These are phyloP conservation scores for Periophthalmus magnuspinnatus DNA, from an alignment of 2,797 vertebrate species.

Conservation along the genomic window DNA sequence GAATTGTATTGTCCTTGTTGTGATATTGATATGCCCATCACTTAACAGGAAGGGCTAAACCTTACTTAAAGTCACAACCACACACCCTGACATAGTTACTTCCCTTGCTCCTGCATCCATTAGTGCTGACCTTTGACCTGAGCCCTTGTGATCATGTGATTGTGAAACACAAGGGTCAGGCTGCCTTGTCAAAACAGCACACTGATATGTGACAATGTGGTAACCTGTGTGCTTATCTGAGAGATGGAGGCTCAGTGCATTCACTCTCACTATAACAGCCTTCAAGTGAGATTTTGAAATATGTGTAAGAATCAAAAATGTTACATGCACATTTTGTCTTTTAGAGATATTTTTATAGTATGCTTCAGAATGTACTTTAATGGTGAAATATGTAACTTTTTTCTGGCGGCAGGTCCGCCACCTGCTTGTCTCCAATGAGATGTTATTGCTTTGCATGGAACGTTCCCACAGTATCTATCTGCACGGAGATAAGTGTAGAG, in stretches of 20 bases:
- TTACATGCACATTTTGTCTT: no score
- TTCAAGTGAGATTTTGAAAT: no score
- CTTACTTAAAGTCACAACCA: conserved; percentile 17
- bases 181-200: conserved; percentile 67
- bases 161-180: conserved; percentile 66
- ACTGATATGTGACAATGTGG: conserved; percentile 59
- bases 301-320: no score
- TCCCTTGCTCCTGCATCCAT: conserved; percentile 67
- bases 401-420: no score
- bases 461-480: no score
- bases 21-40: not conserved
- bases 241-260: not conserved
- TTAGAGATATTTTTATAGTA: no score
- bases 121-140: conserved; percentile 74
- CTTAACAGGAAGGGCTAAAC: conserved; percentile 29
- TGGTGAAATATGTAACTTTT: no score
- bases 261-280: not conserved
- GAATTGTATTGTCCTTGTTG: no score
- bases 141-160: conserved; percentile 71
- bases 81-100: conserved; percentile 43
- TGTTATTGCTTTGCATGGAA: no score
- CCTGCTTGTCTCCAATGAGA: no score
- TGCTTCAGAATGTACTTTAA: no score
- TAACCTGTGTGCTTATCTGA: conserved; percentile 39
- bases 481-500: no score